These are phyloP conservation scores for Tenualosa ilisha DNA, from an alignment of 2,797 vertebrate species.

Conservation along the genomic window DNA sequence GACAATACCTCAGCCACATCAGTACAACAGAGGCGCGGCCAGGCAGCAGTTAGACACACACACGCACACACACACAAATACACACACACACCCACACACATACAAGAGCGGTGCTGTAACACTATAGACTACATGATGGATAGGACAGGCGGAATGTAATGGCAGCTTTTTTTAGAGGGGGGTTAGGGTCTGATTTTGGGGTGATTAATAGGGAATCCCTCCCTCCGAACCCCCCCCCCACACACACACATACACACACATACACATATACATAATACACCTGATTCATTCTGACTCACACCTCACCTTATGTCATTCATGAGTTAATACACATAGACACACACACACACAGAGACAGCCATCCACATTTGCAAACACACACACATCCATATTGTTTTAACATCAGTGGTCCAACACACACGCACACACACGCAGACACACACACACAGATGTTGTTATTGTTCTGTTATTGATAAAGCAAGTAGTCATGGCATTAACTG, in stretches of 20 bases:
- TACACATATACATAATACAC: neutral
- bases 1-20: conserved; percentile 6
- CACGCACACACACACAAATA: neutral
- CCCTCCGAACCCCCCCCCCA: neutral
- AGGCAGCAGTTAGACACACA: neutral
- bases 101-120: neutral
- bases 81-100: neutral
- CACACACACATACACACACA: neutral
- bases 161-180: neutral
- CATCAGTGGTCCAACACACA: neutral
- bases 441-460: conserved; percentile 12
- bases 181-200: neutral
- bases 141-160: neutral
- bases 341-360: neutral
- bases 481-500: neutral
- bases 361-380: neutral
- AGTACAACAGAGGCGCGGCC: neutral
- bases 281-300: neutral
- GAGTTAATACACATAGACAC: neutral
- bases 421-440: neutral
- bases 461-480: conserved; percentile 19
- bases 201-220: neutral
- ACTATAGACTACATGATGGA: neutral
- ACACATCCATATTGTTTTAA: neutral
- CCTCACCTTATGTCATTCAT: conserved; percentile 12